Evolutionary conservation across 2,113 vertebrate genomes (phyloP), one percentile per base, ranked within the genome.

Genomic region (Columba livia): DNA sequence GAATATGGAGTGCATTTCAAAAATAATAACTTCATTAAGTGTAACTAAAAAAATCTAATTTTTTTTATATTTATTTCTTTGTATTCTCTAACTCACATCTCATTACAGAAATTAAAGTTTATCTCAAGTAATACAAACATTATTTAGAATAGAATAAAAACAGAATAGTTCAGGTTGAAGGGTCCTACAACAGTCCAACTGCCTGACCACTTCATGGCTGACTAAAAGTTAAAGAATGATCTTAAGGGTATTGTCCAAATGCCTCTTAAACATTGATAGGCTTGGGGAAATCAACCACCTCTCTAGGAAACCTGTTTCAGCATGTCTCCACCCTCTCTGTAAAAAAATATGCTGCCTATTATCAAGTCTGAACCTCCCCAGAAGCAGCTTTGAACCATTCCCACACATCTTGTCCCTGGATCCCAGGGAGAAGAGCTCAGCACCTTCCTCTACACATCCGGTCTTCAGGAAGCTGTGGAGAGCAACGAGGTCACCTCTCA

Each of bases 231-330:
- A 50, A 64, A 48, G 15, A 6, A 28, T 7, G 8, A 5, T 71
- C 24, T 48, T 69, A 61, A 15, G 4, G 15, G 3, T 34, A 53
- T 9, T 73, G 56, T 38, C n/a, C 61, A 57, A 40, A 65, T 7
- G 6, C 17, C 20, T 54, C 25, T 62, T 36, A 32, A 71, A 25
- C 40, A 53, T 10, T 14, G 42, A 23, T n/a, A 56, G 28, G 6
- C 19, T 5, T 60, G 38, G 25, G 44, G 32, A 12, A 34, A 78
- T 12, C 0, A 0, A 51, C 6, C 28, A 54, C 3, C 18, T 3
- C 38, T 81, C 40, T 13, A 57, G 29, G 28, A 93, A 84, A 38
- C 20, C 38, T 18, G 10, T 38, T n/a, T 20, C 9, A 53, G 5
- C 15, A 3, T 32, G 15, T 85, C 44, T 18, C 15, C 25, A 73